These are phyloP conservation scores for Phataginus tetradactyla DNA, from an alignment of 2,797 vertebrate genomes.

Conservation along the genomic window DNA sequence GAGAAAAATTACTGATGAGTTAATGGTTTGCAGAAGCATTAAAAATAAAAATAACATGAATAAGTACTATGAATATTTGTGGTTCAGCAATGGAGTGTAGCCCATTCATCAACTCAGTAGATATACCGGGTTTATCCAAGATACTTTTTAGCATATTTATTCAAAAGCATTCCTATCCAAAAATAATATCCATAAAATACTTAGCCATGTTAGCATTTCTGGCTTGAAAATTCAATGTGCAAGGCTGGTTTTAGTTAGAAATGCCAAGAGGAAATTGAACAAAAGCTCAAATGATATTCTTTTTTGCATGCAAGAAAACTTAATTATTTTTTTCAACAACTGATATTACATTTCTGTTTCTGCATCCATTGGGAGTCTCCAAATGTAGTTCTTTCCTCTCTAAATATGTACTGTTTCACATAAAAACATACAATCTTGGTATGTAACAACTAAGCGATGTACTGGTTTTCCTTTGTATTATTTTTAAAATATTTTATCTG, in stretches of 20 bases:
- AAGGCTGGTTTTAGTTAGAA: conserved; percentile 49
- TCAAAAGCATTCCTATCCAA: conserved; percentile 46
- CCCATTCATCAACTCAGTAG: conserved; percentile 19
- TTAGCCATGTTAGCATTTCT: conserved; percentile 57
- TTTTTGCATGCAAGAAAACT: conserved; percentile 29
- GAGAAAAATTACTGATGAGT: conserved; percentile 42
- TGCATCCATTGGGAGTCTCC: neutral
- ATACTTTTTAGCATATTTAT: conserved; percentile 43
- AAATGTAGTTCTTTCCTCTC: conserved; percentile 8
- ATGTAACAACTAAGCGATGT: neutral
- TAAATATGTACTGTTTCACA: neutral
- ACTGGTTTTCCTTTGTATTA: neutral
- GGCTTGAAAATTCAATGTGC: conserved; percentile 43
- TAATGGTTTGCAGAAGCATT: conserved; percentile 44
- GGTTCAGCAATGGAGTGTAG: neutral
- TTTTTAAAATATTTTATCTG: conserved; percentile 54
- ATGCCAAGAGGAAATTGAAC: conserved; percentile 62
- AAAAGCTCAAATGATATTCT: neutral
- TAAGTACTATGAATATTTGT: conserved; percentile 25
- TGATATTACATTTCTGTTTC: conserved; percentile 30
- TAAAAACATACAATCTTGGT: conserved; percentile 29
- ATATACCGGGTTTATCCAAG: neutral
- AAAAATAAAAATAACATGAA: conserved; percentile 46
- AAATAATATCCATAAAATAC: conserved; percentile 61
- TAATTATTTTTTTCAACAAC: conserved; percentile 45